Conservation (phyloP, 2,113 vertebrate species). For the Cochlearius cochlearius region DNA sequence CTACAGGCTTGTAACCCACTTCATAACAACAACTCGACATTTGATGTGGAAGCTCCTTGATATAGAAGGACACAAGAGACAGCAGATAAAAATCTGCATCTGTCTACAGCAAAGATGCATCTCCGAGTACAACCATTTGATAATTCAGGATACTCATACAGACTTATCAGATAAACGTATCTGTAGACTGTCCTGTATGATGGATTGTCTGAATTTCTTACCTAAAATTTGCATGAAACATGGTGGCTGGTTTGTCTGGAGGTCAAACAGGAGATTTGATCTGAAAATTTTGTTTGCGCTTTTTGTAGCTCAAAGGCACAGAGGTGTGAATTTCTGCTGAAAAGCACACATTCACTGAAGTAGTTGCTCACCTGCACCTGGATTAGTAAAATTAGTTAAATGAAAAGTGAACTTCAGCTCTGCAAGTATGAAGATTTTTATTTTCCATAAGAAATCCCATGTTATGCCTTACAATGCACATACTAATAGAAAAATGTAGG, state of each 20-base stretch:
- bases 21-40: background rate
- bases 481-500: background rate
- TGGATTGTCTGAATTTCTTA: background rate
- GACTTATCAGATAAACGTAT: background rate
- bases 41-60: background rate
- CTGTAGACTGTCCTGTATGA: background rate
- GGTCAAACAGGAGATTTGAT: background rate
- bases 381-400: background rate
- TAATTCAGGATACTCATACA: background rate
- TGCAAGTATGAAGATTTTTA: background rate
- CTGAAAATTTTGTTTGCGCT: background rate
- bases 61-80: background rate
- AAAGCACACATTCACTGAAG: background rate
- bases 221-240: background rate
- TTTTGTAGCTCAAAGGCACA: background rate
- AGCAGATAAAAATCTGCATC: slow-evolving; percentile 15
- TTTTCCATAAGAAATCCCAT: background rate
- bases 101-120: background rate
- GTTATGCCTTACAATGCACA: background rate
- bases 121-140: background rate
- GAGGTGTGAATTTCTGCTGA: background rate
- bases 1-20: background rate
- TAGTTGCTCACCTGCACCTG: background rate
- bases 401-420: background rate
- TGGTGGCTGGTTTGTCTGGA: background rate